These are phyloP conservation scores for Siderastrea radians DNA, from an alignment of 92 coral and sea anemone genomes.

Conservation along the genomic window DNA sequence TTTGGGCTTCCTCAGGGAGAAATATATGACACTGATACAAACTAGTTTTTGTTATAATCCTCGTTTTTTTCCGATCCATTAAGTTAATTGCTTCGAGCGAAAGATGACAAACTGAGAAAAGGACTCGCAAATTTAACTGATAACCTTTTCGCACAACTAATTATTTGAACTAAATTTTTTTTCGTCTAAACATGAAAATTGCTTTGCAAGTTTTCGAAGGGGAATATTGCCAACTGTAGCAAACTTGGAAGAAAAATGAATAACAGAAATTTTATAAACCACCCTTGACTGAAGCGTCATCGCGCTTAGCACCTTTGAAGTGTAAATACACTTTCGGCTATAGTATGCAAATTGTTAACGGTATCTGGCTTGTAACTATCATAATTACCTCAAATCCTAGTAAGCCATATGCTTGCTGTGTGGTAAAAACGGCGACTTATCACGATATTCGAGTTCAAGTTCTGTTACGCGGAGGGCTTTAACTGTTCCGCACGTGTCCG, in stretches of 20 bases:
- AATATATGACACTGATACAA: slow-evolving; percentile 26
- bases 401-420: slow-evolving; percentile 47
- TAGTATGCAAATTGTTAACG: slow-evolving; percentile 54
- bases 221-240: not conserved
- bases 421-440: slow-evolving; percentile 4
- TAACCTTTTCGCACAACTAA: not conserved
- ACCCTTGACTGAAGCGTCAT: slow-evolving; percentile 18
- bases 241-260: not conserved
- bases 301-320: slow-evolving; percentile 46
- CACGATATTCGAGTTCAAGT: not conserved
- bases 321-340: slow-evolving; percentile 41
- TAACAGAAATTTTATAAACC: slow-evolving; percentile 23
- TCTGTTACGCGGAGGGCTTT: not conserved
- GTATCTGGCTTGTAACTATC: slow-evolving; percentile 39
- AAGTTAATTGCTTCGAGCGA: slow-evolving; percentile 28
- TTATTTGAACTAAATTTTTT: not conserved
- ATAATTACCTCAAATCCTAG: slow-evolving; percentile 48
- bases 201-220: not conserved
- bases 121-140: not conserved
- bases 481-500: not conserved
- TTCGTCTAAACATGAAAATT: not conserved
- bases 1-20: slow-evolving; percentile 22
- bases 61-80: slow-evolving; percentile 12
- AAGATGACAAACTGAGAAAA: not conserved
- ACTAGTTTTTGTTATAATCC: slow-evolving; percentile 28